phyloP scores from a whole-genome alignment of 92 coral and sea anemone species.

The Hydrozoanthus gracilis region DNA sequence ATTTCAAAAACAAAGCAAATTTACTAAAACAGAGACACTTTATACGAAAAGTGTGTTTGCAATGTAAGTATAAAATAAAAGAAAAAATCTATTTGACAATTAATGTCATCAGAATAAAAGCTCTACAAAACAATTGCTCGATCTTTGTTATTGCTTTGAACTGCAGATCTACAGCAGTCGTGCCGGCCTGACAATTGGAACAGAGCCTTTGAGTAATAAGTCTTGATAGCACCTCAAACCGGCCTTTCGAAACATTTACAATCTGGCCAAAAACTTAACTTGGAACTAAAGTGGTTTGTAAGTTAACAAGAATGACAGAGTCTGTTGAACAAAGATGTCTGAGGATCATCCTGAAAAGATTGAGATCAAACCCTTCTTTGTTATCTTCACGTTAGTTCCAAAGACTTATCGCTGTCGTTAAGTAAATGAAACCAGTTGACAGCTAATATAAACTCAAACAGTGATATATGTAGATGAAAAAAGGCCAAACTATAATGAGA shows the following conservation, averaged over 20 bases:
- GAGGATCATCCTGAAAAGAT: too few species aligned
- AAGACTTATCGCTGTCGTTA: neutral
- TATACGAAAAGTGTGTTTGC: neutral
- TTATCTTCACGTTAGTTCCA: neutral
- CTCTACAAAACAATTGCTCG: neutral
- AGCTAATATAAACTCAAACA: neutral
- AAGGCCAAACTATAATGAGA: neutral
- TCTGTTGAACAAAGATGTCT: too few species aligned
- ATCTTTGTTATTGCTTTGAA: neutral
- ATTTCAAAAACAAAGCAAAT: neutral
- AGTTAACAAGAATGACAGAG: too few species aligned
- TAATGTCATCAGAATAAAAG: neutral
- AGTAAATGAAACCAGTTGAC: neutral
- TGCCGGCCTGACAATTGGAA: slow-evolving; percentile 1
- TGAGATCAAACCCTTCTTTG: neutral
- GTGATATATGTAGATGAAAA: neutral
- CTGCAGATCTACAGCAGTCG: neutral
- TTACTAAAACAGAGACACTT: neutral
- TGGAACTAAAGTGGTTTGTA: too few species aligned
- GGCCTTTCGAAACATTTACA: neutral
- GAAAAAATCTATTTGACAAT: neutral
- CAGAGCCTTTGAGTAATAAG: neutral
- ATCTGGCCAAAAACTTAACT: neutral
- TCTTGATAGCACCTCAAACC: slow-evolving; percentile 7
- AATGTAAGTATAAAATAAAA: neutral